Evolutionary conservation across 2,888 invertebrate species (phyloP).

Genomic region (Sesia bembeciformis): DNA sequence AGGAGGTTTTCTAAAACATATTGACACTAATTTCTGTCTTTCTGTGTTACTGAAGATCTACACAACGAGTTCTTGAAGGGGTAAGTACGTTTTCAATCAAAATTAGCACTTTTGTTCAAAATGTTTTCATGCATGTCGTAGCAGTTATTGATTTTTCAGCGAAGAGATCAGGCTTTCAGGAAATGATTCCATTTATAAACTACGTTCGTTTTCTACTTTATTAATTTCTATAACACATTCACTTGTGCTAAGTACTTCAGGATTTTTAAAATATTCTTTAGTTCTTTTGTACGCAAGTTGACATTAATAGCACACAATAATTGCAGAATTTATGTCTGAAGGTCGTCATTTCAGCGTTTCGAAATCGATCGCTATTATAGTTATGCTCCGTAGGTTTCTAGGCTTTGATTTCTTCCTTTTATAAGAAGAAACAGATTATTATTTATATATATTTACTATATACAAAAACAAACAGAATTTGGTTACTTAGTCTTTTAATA

Average conservation of each 20-base stretch:
- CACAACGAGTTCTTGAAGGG: no score
- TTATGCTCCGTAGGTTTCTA: slow-evolving; percentile 30
- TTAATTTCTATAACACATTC: no score
- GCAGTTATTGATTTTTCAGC: slow-evolving; percentile 35
- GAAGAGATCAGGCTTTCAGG: background rate
- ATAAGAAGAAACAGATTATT: background rate
- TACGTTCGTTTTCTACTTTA: background rate
- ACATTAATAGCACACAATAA: background rate
- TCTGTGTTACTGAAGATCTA: no score
- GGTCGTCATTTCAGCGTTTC: slow-evolving; percentile 37
- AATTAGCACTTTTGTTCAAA: no score
- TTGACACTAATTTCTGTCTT: no score
- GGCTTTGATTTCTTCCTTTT: slow-evolving; percentile 13
- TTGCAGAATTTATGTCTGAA: slow-evolving; percentile 18
- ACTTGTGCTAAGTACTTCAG: no score
- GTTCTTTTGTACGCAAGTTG: background rate
- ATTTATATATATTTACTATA: background rate
- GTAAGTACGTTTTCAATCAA: no score
- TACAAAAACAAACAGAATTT: no score
- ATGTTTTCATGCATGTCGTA: background rate
- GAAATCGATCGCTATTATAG: slow-evolving; percentile 24
- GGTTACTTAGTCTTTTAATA: no score
- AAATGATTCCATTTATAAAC: background rate
- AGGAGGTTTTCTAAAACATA: no score
- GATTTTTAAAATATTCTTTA: no score